Conservation (phyloP, 2,113 vertebrate species). For the Corydoras sp. region DNA sequence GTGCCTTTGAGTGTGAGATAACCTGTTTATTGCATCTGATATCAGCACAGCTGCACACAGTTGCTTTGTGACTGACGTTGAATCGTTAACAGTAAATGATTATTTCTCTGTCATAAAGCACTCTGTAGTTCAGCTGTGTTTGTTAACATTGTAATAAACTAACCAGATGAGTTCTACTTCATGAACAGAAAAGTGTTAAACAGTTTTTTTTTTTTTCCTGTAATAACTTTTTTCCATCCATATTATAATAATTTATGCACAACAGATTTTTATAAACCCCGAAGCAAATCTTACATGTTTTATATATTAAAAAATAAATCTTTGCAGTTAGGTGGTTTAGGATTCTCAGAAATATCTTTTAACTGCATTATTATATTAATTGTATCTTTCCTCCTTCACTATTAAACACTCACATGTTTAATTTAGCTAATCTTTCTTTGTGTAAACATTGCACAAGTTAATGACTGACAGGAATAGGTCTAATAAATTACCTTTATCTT, state of each 20-base stretch:
- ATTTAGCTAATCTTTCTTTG: constrained; percentile 20
- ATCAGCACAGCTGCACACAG: constrained; percentile 41
- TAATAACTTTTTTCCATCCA: too few relatives aligned
- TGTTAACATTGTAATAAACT: constrained; percentile 30
- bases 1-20: constrained; percentile 40
- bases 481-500: constrained; percentile 67
- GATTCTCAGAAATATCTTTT: background rate
- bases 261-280: too few relatives aligned
- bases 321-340: background rate
- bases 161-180: constrained; percentile 32
- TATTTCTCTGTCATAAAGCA: constrained; percentile 38
- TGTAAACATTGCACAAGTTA: constrained; percentile 50
- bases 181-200: background rate
- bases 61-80: constrained; percentile 38
- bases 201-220: too few relatives aligned
- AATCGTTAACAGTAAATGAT: constrained; percentile 36
- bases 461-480: constrained; percentile 58
- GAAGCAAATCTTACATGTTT: too few relatives aligned
- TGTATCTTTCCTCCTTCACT: background rate
- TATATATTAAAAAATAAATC: background rate
- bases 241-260: too few relatives aligned
- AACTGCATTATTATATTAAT: background rate
- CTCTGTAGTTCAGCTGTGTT: constrained; percentile 32
- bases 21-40: constrained; percentile 39
- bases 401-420: constrained; percentile 18